Percentiles rank a stretch among this genome's conserved stretches.
These are phyloP conservation scores for Paralvinella palmiformis DNA, from an alignment of 1,140 invertebrate species.

Conservation along the genomic window DNA sequence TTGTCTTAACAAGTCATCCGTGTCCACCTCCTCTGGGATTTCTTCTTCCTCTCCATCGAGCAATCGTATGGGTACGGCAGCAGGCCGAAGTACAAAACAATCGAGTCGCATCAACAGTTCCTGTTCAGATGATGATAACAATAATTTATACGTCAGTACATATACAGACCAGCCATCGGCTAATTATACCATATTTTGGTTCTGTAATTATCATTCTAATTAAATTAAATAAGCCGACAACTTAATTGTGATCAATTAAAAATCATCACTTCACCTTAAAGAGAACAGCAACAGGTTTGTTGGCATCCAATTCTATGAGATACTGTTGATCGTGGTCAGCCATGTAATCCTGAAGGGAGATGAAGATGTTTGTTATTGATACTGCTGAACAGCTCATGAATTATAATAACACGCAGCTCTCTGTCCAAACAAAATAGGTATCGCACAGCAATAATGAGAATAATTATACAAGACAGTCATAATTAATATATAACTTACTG, in stretches of 20 bases:
- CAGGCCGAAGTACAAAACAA: conserved; percentile 42
- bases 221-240: too few relatives aligned
- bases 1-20: conserved; percentile 42
- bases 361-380: not conserved
- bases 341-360: conserved; percentile 46
- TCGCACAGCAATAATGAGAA: too few relatives aligned
- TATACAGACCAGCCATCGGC: not conserved
- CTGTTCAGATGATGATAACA: conserved; percentile 25
- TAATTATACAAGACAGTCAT: too few relatives aligned
- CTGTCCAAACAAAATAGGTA: too few relatives aligned
- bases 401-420: too few relatives aligned
- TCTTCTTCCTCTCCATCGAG: conserved; percentile 43
- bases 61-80: conserved; percentile 40
- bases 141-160: not conserved
- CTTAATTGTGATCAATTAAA: too few relatives aligned
- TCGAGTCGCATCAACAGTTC: conserved; percentile 41
- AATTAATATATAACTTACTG: too few relatives aligned
- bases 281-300: conserved; percentile 26
- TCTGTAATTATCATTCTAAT: too few relatives aligned
- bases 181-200: too few relatives aligned
- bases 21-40: conserved; percentile 42
- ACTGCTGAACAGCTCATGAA: not conserved
- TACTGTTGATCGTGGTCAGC: conserved; percentile 47
- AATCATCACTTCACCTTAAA: too few relatives aligned
- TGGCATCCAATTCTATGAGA: conserved; percentile 46